Percentiles rank a stretch among this genome's conserved stretches.
Conservation (phyloP, 2,888 invertebrate genomes). For the Bedellia somnulentella region DNA sequence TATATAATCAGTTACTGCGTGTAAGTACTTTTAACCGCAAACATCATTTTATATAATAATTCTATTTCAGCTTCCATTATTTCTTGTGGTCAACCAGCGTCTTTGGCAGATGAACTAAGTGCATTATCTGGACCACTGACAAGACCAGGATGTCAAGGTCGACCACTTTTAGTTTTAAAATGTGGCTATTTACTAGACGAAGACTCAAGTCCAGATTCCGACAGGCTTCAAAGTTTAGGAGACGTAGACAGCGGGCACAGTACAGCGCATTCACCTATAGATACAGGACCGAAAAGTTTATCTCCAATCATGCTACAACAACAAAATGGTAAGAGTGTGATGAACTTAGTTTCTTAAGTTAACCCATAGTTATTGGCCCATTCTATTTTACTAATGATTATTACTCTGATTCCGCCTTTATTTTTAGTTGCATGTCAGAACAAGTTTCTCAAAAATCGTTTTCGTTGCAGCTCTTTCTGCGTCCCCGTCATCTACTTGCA, state of each 20-base stretch:
- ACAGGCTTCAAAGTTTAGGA: constrained; percentile 71
- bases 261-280: constrained; percentile 85
- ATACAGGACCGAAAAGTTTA: constrained; percentile 81
- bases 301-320: constrained; percentile 69
- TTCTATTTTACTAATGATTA: too few species aligned
- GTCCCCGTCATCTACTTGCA: constrained; percentile 64
- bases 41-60: too few species aligned
- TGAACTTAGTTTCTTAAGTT: too few species aligned
- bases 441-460: too few species aligned
- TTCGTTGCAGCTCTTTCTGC: constrained; percentile 46
- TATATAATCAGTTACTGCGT: too few species aligned
- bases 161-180: constrained; percentile 69
- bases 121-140: constrained; percentile 36
- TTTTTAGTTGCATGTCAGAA: too few species aligned
- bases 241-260: constrained; percentile 90
- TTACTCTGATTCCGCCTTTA: too few species aligned
- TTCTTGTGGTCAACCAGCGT: constrained; percentile 64
- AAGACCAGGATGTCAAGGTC: constrained; percentile 38
- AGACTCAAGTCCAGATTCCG: constrained; percentile 86
- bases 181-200: constrained; percentile 76
- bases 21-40: background rate
- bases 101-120: constrained; percentile 70
- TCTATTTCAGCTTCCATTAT: constrained; percentile 63
- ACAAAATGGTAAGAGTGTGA: constrained; percentile 50
- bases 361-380: too few species aligned